Conservation (phyloP, 2,797 vertebrate species). For the Premnoplex brunnescens region DNA sequence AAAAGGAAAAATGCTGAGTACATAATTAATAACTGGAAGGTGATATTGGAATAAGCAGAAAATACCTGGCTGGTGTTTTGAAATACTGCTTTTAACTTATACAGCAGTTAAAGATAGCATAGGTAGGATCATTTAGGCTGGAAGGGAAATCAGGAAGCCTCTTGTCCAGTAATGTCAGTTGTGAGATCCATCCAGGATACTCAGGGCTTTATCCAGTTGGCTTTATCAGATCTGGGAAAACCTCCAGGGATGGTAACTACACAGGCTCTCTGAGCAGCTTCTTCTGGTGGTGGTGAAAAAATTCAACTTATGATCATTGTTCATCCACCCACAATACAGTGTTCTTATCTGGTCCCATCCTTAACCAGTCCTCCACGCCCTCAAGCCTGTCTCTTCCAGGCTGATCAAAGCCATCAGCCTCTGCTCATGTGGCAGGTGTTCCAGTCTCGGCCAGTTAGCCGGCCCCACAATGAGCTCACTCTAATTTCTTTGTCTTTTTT, state of each 20-base stretch:
- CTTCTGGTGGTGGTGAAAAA: not conserved
- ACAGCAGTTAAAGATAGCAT: not conserved
- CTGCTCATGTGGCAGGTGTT: not conserved
- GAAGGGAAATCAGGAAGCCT: not conserved
- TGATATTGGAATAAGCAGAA: not conserved
- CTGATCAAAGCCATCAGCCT: not conserved
- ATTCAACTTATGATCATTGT: not conserved
- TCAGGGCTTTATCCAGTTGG: not conserved
- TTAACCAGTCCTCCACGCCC: fast-evolving
- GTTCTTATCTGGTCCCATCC: not conserved
- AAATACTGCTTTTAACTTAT: not conserved
- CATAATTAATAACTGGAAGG: not conserved
- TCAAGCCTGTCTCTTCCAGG: not conserved
- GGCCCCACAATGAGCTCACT: not conserved
- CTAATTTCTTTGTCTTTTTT: not conserved
- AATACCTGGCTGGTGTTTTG: not conserved
- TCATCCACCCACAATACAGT: not conserved
- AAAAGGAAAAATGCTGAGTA: not conserved
- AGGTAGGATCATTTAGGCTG: not conserved
- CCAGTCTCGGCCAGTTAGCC: too few relatives aligned
- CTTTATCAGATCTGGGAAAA: not conserved
- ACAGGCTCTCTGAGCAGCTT: not conserved
- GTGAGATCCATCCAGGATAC: not conserved
- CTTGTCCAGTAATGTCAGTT: not conserved
- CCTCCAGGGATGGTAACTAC: not conserved